Evolutionary conservation across 2,797 vertebrate species (phyloP).

Genomic region (Tapera naevia): DNA sequence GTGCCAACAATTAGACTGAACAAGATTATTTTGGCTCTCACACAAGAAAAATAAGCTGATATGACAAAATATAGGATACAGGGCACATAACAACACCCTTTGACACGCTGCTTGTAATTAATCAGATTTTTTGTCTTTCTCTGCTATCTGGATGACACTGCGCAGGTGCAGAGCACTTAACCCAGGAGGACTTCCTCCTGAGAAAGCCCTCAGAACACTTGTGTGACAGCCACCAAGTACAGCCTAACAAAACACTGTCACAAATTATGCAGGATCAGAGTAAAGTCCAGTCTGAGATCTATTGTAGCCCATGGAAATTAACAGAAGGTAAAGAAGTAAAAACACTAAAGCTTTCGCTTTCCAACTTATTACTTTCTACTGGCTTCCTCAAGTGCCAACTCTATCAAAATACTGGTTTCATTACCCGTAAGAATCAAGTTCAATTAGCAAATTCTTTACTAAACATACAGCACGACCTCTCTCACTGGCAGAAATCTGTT

Average conservation of each 20-base stretch:
- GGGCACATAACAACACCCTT: background rate
- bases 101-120: accelerated
- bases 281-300: background rate
- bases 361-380: accelerated
- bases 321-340: background rate
- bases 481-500: background rate
- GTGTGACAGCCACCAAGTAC: background rate
- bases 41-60: background rate
- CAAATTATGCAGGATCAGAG: background rate
- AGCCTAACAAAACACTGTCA: accelerated
- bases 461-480: accelerated
- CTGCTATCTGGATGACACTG: no score
- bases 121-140: background rate
- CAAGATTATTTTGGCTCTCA: accelerated
- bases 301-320: accelerated
- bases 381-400: background rate
- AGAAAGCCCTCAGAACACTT: background rate
- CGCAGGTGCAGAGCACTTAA: background rate
- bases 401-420: background rate
- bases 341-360: background rate
- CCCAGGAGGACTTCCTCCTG: background rate
- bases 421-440: background rate
- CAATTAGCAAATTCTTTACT: background rate
- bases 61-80: accelerated
- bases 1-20: background rate